These are phyloP conservation scores for Naso thynnoides DNA, from an alignment of 2,797 vertebrate genomes.

Conservation along the genomic window DNA sequence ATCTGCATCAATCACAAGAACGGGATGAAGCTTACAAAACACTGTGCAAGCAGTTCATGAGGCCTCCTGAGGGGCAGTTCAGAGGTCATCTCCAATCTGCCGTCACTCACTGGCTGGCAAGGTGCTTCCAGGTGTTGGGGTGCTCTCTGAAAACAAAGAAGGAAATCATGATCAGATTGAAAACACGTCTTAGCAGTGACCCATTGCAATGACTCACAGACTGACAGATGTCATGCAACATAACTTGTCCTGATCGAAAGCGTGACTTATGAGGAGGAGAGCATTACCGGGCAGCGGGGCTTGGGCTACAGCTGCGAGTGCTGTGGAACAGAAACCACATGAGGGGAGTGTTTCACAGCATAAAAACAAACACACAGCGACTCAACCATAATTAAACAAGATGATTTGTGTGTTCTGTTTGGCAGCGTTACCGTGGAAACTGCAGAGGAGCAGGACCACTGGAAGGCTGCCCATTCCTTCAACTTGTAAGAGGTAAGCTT, in stretches of 20 bases:
- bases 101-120: constrained; percentile 68
- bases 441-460: constrained; percentile 85
- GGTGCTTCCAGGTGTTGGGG: constrained; percentile 6
- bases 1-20: not conserved
- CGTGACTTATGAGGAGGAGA: constrained; percentile 58
- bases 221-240: constrained; percentile 53
- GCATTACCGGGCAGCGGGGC: constrained; percentile 78
- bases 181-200: constrained; percentile 25
- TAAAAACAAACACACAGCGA: constrained; percentile 76
- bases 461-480: constrained; percentile 84
- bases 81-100: constrained; percentile 2
- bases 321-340: constrained; percentile 83
- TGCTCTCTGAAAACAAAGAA: constrained; percentile 52
- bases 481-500: constrained; percentile 73
- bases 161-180: constrained; percentile 41
- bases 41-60: not conserved
- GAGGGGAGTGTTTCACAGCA: constrained; percentile 75
- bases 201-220: constrained; percentile 51
- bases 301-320: constrained; percentile 77
- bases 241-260: constrained; percentile 49
- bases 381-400: constrained; percentile 78
- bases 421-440: constrained; percentile 86
- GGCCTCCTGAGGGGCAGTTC: constrained; percentile 2
- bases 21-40: not conserved
- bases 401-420: constrained; percentile 84